Percentiles rank a stretch among this genome's conserved stretches.
These are phyloP conservation scores for Cinclus mexicanus DNA, from an alignment of 2,113 vertebrate species.

Conservation along the genomic window DNA sequence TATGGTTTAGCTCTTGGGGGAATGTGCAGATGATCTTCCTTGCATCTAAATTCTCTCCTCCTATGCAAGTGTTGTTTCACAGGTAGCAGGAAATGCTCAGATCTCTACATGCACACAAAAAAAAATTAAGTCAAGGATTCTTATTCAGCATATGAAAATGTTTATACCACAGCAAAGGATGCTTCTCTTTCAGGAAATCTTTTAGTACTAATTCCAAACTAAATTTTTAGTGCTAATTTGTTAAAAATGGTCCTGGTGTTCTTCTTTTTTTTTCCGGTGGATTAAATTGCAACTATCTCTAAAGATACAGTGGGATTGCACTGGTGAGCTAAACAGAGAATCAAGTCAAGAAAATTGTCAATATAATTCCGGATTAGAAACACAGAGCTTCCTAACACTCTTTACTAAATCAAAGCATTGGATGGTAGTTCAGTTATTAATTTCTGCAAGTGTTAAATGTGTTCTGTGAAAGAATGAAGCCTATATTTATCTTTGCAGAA, in stretches of 20 bases:
- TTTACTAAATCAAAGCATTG: not conserved
- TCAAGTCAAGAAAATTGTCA: not conserved
- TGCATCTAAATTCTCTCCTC: not conserved
- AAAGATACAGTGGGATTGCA: not conserved
- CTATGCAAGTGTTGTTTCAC: not conserved
- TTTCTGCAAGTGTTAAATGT: not conserved
- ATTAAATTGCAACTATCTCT: not conserved
- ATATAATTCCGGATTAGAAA: not conserved
- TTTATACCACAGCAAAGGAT: not conserved
- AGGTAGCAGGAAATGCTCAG: not conserved
- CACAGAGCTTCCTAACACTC: not conserved
- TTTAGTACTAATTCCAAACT: not conserved
- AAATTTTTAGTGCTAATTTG: not conserved
- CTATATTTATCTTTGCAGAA: not conserved
- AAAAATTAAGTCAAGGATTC: not conserved
- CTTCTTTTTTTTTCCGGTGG: not conserved
- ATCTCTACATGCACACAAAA: not conserved
- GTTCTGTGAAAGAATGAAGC: not conserved
- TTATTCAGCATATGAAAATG: not conserved
- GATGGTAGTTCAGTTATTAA: not conserved
- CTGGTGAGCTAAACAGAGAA: not conserved
- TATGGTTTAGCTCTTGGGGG: not conserved
- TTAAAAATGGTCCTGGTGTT: not conserved
- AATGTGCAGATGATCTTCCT: not conserved
- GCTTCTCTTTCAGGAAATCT: not conserved